Evolutionary conservation across 2,113 vertebrate genomes (phyloP).

Genomic region (Hyaena hyaena): DNA sequence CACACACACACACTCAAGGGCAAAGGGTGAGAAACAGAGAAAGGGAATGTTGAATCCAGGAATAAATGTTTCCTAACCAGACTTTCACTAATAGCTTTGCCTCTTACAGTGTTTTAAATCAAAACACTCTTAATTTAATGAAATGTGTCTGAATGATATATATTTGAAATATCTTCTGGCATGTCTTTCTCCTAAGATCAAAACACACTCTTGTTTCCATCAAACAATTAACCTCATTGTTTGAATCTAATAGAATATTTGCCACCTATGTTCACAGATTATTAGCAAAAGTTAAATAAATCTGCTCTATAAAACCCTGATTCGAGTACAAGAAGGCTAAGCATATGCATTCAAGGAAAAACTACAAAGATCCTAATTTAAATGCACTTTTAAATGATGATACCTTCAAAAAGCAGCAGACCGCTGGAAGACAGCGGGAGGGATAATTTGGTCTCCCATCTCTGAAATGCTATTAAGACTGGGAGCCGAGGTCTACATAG

Average conservation of each 20-base stretch:
- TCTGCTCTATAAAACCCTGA: background rate
- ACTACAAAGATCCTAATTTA: conserved; percentile 16
- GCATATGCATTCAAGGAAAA: background rate
- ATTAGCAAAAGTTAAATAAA: conserved; percentile 48
- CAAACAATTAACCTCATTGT: conserved; percentile 13
- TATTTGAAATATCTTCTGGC: conserved; percentile 48
- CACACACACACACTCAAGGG: background rate
- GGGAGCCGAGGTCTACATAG: background rate
- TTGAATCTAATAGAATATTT: conserved; percentile 42
- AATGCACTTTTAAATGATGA: conserved; percentile 37
- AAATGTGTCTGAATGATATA: conserved; percentile 44
- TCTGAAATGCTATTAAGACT: background rate
- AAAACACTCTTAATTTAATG: conserved; percentile 33
- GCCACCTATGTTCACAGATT: conserved; percentile 1
- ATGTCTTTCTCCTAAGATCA: background rate
- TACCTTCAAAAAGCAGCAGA: background rate
- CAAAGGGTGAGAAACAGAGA: no score
- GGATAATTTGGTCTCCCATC: background rate
- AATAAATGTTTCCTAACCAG: background rate
- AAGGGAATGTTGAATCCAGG: background rate
- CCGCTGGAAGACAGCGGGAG: conserved; percentile 12
- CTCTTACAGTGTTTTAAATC: background rate
- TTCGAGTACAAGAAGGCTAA: background rate
- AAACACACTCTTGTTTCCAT: conserved; percentile 9
- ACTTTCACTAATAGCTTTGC: conserved; percentile 5